Percentiles rank a stretch among this genome's conserved stretches.
phyloP scores from a whole-genome alignment of 2,888 invertebrate genomes.

The Acleris laterana region DNA sequence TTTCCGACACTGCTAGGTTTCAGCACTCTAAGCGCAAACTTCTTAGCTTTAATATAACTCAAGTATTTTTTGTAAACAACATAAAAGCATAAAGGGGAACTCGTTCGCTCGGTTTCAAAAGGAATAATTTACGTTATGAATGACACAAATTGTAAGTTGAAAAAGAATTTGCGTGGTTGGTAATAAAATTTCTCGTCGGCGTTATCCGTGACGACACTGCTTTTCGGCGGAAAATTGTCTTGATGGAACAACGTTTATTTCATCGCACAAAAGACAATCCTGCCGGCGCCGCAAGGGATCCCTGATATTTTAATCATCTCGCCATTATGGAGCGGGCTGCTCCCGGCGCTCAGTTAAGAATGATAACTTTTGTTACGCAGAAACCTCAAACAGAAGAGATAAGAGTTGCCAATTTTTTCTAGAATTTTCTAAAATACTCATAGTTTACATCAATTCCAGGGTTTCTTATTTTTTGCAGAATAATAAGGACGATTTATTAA shows the following conservation, averaged over 20 bases:
- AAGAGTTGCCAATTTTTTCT: constrained; percentile 32
- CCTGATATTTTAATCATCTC: constrained; percentile 63
- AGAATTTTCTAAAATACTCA: constrained; percentile 1
- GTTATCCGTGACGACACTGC: constrained; percentile 50
- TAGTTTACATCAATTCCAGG: no score
- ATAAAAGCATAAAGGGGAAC: constrained; percentile 26
- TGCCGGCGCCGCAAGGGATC: constrained; percentile 46
- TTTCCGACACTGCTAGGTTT: constrained; percentile 3
- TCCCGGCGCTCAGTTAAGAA: constrained; percentile 47
- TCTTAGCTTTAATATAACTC: constrained; percentile 11
- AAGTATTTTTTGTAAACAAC: constrained; percentile 34
- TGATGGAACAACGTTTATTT: constrained; percentile 57
- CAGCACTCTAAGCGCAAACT: constrained; percentile 4
- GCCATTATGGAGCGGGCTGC: constrained; percentile 50
- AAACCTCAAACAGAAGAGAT: constrained; percentile 42
- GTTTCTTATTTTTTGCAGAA: no score
- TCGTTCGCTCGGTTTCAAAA: constrained; percentile 40
- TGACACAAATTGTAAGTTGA: constrained; percentile 50
- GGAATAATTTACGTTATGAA: constrained; percentile 53
- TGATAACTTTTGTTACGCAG: constrained; percentile 49
- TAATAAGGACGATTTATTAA: no score
- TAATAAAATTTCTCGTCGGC: constrained; percentile 55
- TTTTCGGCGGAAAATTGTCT: constrained; percentile 55
- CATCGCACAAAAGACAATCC: constrained; percentile 51
- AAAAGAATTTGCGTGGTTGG: constrained; percentile 44